Base-by-base conservation (phyloP, 2,113 vertebrate species). In the Semicossyphus pulcher region DNA sequence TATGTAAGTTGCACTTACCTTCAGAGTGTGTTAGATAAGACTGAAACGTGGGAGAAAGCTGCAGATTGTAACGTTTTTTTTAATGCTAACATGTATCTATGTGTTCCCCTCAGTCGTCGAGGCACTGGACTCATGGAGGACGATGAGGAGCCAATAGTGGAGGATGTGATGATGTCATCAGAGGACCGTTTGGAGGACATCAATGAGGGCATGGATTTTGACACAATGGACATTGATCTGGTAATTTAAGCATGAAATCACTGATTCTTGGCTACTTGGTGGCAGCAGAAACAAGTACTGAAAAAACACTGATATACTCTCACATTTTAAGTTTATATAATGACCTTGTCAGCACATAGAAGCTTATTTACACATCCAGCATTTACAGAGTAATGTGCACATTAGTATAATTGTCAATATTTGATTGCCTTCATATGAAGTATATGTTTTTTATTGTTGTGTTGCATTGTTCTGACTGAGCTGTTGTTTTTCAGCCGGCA, bases 131-230 rank as follows among this genome's bases (percentile, higher is more conserved):
- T 99, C 83, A 98, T 98, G 96, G 97, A 99, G 89, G 97, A 99
- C 76, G 97, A 99, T 65, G 97, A 99, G 88, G 97, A 99, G 87
- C 97, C 97, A 51, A 99, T 99, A 41, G 97, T 99, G 76, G 97
- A 99, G 94, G 97, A 99, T 72, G 97, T 99, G 80, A 99, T 99
- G 97, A 99, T 99, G 97, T 99, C 97, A 78, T 98, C 97, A 41
- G 97, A 99, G 90, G 96, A 96, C 66, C 93, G 97, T 68, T 95
- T 99, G 83, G 97, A 99, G 73, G 97, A 98, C 91, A 96, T 99
- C 81, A 98, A 98, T 44, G 97, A 98, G 90, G 96, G 96, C 91
- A 98, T 99, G 96, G 97, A 97, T 89, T 99, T 98, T 54, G 97
- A 98, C 85, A 98, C 97, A 72, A 98, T 99, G 96, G 97, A 98